phyloP scores from a whole-genome alignment of 30 jellyfish, hydroid and myxozoan genomes.

The Aurelia aurita complex sp. Pacific region DNA sequence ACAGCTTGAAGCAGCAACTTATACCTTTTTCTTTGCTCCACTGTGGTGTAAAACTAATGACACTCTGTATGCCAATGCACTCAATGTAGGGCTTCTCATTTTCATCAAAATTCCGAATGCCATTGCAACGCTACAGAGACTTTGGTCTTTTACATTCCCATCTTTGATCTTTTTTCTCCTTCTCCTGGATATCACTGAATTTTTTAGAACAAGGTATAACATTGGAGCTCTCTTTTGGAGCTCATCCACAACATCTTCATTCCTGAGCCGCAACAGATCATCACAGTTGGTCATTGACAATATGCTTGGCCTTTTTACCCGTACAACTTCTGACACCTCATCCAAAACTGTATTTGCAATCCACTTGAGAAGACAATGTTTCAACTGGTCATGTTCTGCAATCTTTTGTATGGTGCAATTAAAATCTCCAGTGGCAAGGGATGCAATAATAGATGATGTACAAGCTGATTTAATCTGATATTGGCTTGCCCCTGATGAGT shows the following conservation, averaged over 20 bases:
- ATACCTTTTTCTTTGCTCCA: constrained; percentile 30
- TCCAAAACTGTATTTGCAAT: neutral
- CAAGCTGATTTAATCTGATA: neutral
- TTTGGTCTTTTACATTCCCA: neutral
- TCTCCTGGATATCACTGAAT: neutral
- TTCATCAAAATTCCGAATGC: constrained; percentile 17
- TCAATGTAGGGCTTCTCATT: constrained; percentile 26
- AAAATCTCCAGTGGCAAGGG: constrained; percentile 7
- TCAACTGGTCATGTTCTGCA: neutral
- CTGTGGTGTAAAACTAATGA: constrained; percentile 34
- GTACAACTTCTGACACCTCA: neutral
- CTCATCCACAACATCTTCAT: neutral
- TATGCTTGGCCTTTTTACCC: constrained; percentile 4
- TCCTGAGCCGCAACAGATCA: neutral
- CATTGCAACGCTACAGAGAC: constrained; percentile 13
- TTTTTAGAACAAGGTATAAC: constrained; percentile 2
- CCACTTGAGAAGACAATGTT: neutral
- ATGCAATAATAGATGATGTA: constrained; percentile 13
- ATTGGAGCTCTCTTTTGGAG: constrained; percentile 11
- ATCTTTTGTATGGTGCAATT: neutral
- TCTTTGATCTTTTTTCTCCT: constrained; percentile 12
- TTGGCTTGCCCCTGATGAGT: constrained; percentile 14
- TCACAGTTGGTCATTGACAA: constrained; percentile 5
- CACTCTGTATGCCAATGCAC: constrained; percentile 21
- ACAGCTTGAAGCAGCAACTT: too few relatives aligned